Percentiles rank a stretch among this genome's conserved stretches.
These are phyloP conservation scores for Taphrorychus bicolor DNA, from an alignment of 2,888 invertebrate genomes.

Conservation along the genomic window DNA sequence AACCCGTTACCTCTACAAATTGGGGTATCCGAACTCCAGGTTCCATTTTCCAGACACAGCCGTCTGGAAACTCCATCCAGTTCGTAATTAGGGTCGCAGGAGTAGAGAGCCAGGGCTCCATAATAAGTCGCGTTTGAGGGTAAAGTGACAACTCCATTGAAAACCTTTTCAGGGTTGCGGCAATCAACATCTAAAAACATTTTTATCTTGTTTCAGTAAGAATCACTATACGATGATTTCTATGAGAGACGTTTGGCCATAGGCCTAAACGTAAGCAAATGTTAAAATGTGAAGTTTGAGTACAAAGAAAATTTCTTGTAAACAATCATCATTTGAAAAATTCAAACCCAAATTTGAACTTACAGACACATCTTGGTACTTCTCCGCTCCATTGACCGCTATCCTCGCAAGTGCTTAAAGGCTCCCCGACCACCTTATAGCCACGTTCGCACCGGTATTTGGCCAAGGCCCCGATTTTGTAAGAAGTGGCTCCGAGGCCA, in stretches of 20 bases:
- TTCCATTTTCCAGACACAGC: slow-evolving; percentile 86
- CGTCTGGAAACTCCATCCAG: slow-evolving; percentile 84
- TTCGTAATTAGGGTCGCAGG: slow-evolving; percentile 81
- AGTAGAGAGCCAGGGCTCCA: slow-evolving; percentile 84
- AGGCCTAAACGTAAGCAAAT: too few species aligned
- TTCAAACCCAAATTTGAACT: too few species aligned
- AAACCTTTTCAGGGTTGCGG: slow-evolving; percentile 74
- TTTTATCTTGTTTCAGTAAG: too few species aligned
- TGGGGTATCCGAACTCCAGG: slow-evolving; percentile 87
- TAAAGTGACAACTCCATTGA: slow-evolving; percentile 78
- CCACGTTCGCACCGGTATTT: slow-evolving; percentile 91
- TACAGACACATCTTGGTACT: slow-evolving; percentile 85
- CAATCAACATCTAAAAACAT: slow-evolving; percentile 80
- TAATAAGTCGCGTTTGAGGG: slow-evolving; percentile 90
- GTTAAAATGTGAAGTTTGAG: too few species aligned
- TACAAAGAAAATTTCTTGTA: too few species aligned
- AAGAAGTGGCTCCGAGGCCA: slow-evolving; percentile 74
- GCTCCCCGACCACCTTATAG: slow-evolving; percentile 86
- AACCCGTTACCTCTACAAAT: slow-evolving; percentile 74
- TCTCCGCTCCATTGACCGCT: slow-evolving; percentile 85
- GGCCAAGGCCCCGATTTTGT: slow-evolving; percentile 84
- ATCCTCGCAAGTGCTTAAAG: slow-evolving; percentile 85
- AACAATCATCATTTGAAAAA: not conserved
- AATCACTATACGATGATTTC: too few species aligned
- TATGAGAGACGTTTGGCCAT: too few species aligned